Evolutionary conservation across 2,113 vertebrate genomes (phyloP).

Genomic region (Gavialis gangeticus): DNA sequence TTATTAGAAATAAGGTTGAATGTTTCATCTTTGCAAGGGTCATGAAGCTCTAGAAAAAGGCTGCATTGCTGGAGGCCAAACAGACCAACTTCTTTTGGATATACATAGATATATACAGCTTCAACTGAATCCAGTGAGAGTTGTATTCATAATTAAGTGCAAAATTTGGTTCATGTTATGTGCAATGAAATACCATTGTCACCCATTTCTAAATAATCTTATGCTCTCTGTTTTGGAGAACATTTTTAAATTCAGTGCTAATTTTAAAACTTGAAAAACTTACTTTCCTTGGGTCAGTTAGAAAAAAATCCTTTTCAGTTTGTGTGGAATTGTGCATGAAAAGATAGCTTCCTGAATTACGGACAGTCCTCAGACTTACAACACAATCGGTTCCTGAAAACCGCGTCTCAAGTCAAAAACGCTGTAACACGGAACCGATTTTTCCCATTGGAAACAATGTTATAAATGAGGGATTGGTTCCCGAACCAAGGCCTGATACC

Average conservation of each 20-base stretch:
- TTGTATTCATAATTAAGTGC: not conserved
- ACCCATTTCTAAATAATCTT: not conserved
- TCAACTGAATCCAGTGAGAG: not conserved
- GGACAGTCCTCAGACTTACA: no score
- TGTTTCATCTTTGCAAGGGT: not conserved
- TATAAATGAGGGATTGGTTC: no score
- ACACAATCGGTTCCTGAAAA: no score
- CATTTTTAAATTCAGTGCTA: not conserved
- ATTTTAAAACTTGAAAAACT: not conserved
- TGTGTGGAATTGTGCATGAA: not conserved
- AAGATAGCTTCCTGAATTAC: not conserved
- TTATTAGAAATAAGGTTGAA: not conserved
- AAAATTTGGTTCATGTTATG: not conserved
- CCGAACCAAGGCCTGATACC: no score
- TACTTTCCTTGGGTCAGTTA: not conserved
- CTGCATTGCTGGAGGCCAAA: not conserved
- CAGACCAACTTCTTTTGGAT: not conserved
- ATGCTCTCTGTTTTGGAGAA: not conserved
- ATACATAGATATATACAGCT: not conserved
- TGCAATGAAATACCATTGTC: not conserved
- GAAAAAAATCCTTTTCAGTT: not conserved
- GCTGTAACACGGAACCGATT: no score
- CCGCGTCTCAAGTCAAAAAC: no score
- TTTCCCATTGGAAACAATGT: no score
- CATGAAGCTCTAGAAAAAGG: not conserved